phyloP scores from a whole-genome alignment of 1,140 invertebrate species.

The Drosophila lacteicornis region DNA sequence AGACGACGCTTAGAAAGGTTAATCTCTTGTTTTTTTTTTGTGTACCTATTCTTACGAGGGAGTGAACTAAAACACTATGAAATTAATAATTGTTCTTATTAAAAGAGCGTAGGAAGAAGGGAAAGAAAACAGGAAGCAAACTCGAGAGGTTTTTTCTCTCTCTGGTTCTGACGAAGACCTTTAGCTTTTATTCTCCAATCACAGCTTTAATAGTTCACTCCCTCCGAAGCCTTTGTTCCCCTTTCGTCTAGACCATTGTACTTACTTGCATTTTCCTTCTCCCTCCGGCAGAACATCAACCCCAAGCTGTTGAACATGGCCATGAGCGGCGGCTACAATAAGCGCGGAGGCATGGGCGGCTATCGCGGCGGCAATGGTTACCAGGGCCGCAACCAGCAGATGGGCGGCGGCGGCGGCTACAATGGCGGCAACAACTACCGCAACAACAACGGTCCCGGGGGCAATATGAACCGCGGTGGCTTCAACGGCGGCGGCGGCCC shows the following conservation, averaged over 20 bases:
- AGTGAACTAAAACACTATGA: not conserved
- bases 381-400: constrained; percentile 70
- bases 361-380: constrained; percentile 68
- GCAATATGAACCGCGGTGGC: constrained; percentile 54
- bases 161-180: not conserved
- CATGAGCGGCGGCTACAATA: constrained; percentile 84
- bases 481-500: constrained; percentile 43
- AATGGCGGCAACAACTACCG: constrained; percentile 62
- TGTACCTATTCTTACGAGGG: not conserved
- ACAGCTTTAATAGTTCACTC: not conserved
- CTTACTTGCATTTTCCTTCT: constrained; percentile 2
- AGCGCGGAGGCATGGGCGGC: constrained; percentile 58
- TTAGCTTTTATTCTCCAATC: too few species aligned
- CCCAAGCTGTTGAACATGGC: constrained; percentile 87
- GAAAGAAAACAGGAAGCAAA: too few species aligned
- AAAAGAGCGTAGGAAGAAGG: too few species aligned
- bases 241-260: not conserved
- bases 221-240: not conserved
- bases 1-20: too few species aligned
- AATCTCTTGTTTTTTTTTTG: too few species aligned
- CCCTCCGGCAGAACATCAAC: constrained; percentile 86
- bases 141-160: too few species aligned
- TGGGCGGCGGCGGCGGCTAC: constrained; percentile 53
- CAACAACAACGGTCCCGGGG: constrained; percentile 49
- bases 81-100: too few species aligned